Evolutionary conservation across 2,113 vertebrate species (phyloP), one percentile per base, ranked within the genome.

Genomic region (Pipa parva): DNA sequence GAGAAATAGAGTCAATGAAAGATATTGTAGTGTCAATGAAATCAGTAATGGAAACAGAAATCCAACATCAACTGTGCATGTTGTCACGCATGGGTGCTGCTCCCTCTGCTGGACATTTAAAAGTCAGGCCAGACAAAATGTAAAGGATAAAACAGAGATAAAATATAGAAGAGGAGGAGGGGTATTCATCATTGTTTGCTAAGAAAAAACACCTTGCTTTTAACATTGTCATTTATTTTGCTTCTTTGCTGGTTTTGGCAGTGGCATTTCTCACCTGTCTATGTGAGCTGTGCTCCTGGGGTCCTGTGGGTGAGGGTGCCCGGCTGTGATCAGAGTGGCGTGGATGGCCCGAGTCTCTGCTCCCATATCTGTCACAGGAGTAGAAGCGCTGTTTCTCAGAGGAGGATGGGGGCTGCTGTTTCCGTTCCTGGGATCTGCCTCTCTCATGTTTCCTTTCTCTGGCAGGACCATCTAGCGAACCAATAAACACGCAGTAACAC

Each of bases 381-480:
- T 95, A 98, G 83, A 95, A 97, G 20, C 95, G 93, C 65, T 98
- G 95, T 79, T 95, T 97, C 67, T 97, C 93, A 0, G 86, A 85
- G 0, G 93, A 92, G 0, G 93, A 93, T 3, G 93, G 91, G 1
- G 93, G 93, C 20, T 94, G 91, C 73, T 92, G 92, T 74, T 92
- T 95, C 79, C 94, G 89, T 76, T 98, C 93, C 27, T 97, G 94
- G 64, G 95, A 97, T 45, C 95, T 87, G 5, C 95, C 95, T 0
- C 93, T 88, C 33, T 94, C 90, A 1, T 87, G 92, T 60, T 77
- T 81, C 71, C 82, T 87, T 64, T 88, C 91, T 72, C 82, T 83
- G 20, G 81, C 52, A 2, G 78, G 59, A 1, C 75, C 74, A 12
- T 90, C 88, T 3, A n/a, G 76, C 84, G n/a, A 72, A 63, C 33